These are phyloP conservation scores for Bombus breviceps DNA, from an alignment of 1,140 invertebrate species.

Conservation along the genomic window DNA sequence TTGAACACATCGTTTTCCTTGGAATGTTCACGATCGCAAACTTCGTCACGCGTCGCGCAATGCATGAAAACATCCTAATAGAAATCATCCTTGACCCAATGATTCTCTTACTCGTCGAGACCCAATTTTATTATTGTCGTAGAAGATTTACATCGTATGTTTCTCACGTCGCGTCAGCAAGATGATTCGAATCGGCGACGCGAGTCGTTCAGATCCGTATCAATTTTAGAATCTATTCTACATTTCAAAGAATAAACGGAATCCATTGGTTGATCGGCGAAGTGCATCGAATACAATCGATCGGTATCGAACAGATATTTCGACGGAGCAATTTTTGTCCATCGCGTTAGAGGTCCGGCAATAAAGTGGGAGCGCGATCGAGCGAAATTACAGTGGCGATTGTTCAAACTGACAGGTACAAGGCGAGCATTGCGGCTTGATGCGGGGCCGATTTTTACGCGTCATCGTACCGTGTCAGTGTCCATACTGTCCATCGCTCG, in stretches of 20 bases:
- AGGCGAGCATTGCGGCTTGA: constrained; percentile 15
- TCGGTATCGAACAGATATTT: neutral
- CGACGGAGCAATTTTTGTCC: neutral
- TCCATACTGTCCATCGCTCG: constrained; percentile 5
- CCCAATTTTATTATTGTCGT: neutral
- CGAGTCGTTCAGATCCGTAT: neutral
- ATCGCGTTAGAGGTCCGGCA: neutral
- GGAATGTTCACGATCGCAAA: neutral
- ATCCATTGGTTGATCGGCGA: neutral
- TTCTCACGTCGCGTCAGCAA: neutral
- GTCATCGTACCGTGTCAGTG: constrained; percentile 5
- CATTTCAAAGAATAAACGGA: neutral
- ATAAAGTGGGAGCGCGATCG: neutral
- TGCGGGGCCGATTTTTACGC: constrained; percentile 7
- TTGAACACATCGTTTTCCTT: neutral
- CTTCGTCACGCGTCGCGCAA: neutral
- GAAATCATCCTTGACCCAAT: too few relatives aligned
- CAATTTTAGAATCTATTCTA: neutral
- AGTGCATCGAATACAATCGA: neutral
- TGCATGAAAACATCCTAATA: neutral
- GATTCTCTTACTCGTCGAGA: too few relatives aligned
- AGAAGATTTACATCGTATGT: neutral
- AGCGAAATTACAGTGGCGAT: constrained; percentile 18
- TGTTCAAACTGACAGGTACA: constrained; percentile 19
- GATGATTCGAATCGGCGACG: neutral